Conservation (phyloP, 2,888 invertebrate species). For the Alentia gelatinosa region DNA sequence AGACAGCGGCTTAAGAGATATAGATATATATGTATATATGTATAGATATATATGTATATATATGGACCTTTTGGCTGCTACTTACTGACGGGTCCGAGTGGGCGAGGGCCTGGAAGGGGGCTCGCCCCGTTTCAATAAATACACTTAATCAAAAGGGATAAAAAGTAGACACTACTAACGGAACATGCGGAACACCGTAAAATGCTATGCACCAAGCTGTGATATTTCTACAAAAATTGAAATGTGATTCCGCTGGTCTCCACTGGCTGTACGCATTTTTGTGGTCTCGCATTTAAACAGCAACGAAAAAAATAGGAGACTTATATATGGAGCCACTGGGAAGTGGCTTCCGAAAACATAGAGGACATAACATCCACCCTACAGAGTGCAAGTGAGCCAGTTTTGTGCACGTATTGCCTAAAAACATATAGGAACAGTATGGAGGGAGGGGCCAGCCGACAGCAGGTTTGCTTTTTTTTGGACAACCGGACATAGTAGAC, state of each 20-base stretch:
- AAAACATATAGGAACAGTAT: conserved; percentile 27
- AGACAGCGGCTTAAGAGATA: conserved; percentile 41
- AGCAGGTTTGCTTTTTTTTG: neutral
- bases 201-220: conserved; percentile 64
- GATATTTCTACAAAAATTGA: conserved; percentile 64
- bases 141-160: conserved; percentile 53
- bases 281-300: conserved; percentile 53
- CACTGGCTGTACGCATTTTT: conserved; percentile 53
- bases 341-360: conserved; percentile 28
- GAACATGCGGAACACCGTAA: conserved; percentile 62
- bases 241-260: conserved; percentile 28
- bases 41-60: conserved; percentile 42
- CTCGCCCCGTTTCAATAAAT: conserved; percentile 39
- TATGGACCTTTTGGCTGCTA: conserved; percentile 29
- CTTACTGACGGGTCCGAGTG: conserved; percentile 37
- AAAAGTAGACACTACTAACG: conserved; percentile 44
- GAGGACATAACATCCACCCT: conserved; percentile 38
- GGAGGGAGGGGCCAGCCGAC: conserved; percentile 24
- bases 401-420: conserved; percentile 39
- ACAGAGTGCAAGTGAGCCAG: conserved; percentile 54
- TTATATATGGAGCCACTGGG: conserved; percentile 18
- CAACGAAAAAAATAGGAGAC: conserved; percentile 45
- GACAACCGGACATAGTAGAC: conserved; percentile 31
- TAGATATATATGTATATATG: conserved; percentile 45
- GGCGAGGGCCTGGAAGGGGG: neutral